Evolutionary conservation across 2,797 vertebrate species (phyloP).

Genomic region (Pangasius sanitwongsei): DNA sequence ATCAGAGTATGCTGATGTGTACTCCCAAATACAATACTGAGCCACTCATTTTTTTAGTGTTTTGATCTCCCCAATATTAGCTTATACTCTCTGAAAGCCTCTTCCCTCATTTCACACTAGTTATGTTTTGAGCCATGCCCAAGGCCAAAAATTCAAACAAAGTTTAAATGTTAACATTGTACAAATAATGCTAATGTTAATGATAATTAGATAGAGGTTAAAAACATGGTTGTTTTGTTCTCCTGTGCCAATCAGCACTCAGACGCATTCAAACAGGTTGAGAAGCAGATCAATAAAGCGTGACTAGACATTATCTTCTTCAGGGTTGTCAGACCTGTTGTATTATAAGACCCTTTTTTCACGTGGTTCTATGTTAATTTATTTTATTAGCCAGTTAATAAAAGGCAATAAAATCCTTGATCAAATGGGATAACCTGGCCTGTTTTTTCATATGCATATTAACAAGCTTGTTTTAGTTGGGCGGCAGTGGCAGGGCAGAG

Average conservation of each 20-base stretch:
- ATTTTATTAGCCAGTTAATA: background rate
- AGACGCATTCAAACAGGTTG: background rate
- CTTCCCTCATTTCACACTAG: background rate
- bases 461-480: background rate
- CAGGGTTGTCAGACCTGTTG: background rate
- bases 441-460: background rate
- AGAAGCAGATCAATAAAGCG: background rate
- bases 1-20: background rate
- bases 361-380: background rate
- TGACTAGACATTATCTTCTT: background rate
- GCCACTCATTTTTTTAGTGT: background rate
- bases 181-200: background rate
- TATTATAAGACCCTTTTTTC: background rate
- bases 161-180: background rate
- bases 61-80: background rate
- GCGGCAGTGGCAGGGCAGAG: background rate
- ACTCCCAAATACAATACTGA: background rate
- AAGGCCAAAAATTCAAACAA: background rate
- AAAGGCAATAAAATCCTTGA: background rate
- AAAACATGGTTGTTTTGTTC: background rate
- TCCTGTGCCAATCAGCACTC: background rate
- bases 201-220: background rate
- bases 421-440: background rate
- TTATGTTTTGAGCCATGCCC: background rate
- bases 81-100: background rate